phyloP scores from a whole-genome alignment of 2,888 invertebrate genomes.

The Trissoscelio sp. region DNA sequence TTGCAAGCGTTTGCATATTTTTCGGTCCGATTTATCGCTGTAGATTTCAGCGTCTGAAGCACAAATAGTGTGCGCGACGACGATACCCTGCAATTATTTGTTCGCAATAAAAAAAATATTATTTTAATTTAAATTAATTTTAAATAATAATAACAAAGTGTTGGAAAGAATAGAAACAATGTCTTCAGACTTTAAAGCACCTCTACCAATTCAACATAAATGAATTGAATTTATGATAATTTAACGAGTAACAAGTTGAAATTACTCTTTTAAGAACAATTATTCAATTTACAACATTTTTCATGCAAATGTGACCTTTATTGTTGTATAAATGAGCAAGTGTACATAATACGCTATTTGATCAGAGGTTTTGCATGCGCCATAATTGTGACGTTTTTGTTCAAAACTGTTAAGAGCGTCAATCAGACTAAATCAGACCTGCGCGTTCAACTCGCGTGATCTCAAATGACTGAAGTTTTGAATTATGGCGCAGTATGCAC shows the following conservation, averaged over 20 bases:
- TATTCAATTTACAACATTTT: constrained; percentile 15
- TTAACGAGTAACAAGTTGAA: neutral
- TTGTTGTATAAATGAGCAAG: constrained; percentile 12
- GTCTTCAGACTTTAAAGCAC: too few relatives aligned
- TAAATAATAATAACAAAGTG: too few relatives aligned
- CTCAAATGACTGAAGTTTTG: neutral
- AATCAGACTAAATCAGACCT: neutral
- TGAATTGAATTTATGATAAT: neutral
- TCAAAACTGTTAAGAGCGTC: neutral
- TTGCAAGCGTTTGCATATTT: constrained; percentile 8
- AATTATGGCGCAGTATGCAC: constrained; percentile 44
- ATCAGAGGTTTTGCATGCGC: neutral
- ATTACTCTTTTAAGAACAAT: neutral
- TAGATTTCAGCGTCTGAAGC: too few relatives aligned
- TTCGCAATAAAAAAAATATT: too few relatives aligned
- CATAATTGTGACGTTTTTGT: constrained; percentile 6
- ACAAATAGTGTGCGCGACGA: too few relatives aligned
- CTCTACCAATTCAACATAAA: too few relatives aligned
- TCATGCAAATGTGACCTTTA: constrained; percentile 23
- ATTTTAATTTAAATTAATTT: too few relatives aligned
- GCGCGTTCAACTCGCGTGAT: constrained; percentile 9
- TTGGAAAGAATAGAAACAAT: too few relatives aligned
- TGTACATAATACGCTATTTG: neutral
- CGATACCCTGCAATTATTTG: too few relatives aligned
- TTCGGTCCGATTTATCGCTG: constrained; percentile 24